Percentiles rank a stretch among this genome's conserved stretches.
These are phyloP conservation scores for Drosophila ogumai DNA, from an alignment of 1,140 invertebrate species.

Conservation along the genomic window DNA sequence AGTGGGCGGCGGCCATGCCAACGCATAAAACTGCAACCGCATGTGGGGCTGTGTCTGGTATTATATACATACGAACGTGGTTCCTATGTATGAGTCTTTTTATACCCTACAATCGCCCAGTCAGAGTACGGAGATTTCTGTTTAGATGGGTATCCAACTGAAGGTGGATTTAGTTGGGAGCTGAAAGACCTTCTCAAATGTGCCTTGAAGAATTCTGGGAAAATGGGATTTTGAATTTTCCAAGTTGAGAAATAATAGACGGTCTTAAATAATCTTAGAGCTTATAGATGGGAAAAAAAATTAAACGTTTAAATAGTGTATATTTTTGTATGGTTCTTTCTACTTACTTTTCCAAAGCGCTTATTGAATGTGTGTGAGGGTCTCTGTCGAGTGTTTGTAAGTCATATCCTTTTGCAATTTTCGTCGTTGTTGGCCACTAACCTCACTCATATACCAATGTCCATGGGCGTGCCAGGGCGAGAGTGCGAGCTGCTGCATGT, in stretches of 20 bases:
- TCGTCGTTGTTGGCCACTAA: conserved; percentile 74
- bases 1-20: conserved; percentile 64
- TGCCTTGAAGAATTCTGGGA: background rate
- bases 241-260: background rate
- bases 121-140: background rate
- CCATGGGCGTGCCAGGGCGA: conserved; percentile 29
- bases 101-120: conserved; percentile 6
- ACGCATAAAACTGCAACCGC: conserved; percentile 79
- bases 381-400: conserved; percentile 45
- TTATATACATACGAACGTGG: conserved; percentile 16
- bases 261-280: background rate
- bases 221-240: background rate
- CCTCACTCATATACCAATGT: conserved; percentile 76
- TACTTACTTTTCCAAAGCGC: background rate
- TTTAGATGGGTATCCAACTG: background rate
- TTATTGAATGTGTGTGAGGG: conserved; percentile 17
- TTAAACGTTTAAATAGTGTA: background rate
- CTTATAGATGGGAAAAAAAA: background rate
- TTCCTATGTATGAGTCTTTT: background rate
- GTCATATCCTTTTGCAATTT: conserved; percentile 81
- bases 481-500: conserved; percentile 21
- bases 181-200: background rate
- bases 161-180: background rate
- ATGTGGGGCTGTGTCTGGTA: conserved; percentile 35
- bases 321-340: background rate